phyloP scores from a whole-genome alignment of 1,140 invertebrate genomes.

The Neelides sp. region DNA sequence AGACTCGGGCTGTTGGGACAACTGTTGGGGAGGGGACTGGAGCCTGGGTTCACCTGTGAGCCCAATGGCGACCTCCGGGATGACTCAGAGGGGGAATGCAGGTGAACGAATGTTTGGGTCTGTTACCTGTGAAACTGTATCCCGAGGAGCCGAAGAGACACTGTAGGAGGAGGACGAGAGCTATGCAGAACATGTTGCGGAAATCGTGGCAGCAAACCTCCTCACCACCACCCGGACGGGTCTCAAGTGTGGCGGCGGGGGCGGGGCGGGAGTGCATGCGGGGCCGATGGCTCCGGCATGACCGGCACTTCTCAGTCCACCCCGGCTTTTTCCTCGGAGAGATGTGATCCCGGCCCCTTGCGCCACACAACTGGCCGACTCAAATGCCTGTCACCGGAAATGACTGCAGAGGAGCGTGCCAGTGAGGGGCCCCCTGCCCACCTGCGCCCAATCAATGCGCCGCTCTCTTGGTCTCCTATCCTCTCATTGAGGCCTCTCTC shows the following conservation, averaged over 20 bases:
- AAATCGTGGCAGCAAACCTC: too few species aligned
- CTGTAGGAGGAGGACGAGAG: constrained; percentile 30
- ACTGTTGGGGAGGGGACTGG: too few species aligned
- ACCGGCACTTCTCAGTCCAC: background rate
- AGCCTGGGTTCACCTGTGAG: too few species aligned
- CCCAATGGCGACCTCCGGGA: too few species aligned
- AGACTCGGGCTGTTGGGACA: too few species aligned
- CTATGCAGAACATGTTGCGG: constrained; percentile 32
- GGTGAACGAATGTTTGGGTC: background rate
- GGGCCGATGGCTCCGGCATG: constrained; percentile 6
- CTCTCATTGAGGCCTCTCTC: background rate
- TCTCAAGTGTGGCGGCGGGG: too few species aligned
- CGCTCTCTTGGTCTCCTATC: constrained; percentile 1
- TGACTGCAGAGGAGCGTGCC: constrained; percentile 31
- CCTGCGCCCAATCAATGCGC: constrained; percentile 30
- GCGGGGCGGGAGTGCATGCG: constrained; percentile 22
- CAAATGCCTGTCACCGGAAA: constrained; percentile 28
- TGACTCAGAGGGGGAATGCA: background rate
- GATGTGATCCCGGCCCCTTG: constrained; percentile 20
- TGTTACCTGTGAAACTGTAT: constrained; percentile 31
- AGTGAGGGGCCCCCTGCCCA: constrained; percentile 23
- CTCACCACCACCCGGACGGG: too few species aligned
- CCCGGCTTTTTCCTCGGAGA: background rate
- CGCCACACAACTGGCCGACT: constrained; percentile 30
- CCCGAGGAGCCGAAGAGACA: constrained; percentile 31